Evolutionary conservation across 2,797 vertebrate species (phyloP).

Genomic region (Arrhamphus sclerolepis): DNA sequence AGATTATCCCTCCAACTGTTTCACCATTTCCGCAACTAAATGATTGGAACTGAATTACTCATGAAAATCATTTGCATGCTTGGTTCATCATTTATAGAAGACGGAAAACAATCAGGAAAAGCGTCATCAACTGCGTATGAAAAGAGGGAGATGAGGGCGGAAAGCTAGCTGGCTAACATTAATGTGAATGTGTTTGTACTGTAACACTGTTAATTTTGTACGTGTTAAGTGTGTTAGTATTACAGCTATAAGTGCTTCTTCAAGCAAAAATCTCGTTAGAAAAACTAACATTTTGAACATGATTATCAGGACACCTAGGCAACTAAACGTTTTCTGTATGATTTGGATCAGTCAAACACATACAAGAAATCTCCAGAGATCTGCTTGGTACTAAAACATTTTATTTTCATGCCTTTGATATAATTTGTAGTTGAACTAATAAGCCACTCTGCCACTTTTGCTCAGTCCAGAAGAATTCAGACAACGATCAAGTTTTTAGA

Average conservation of each 20-base stretch:
- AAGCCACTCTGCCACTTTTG: no score
- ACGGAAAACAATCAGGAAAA: constrained; percentile 21
- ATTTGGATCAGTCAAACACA: constrained; percentile 76
- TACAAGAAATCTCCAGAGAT: constrained; percentile 38
- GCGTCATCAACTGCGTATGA: constrained; percentile 4
- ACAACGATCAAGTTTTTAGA: no score
- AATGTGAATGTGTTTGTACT: not conserved
- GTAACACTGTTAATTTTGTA: no score
- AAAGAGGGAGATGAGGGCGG: not conserved
- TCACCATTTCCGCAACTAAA: not conserved
- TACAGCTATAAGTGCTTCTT: no score
- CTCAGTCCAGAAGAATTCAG: no score
- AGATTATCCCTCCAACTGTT: not conserved
- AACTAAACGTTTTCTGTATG: constrained; percentile 10
- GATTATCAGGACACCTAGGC: constrained; percentile 17
- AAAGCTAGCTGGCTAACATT: not conserved
- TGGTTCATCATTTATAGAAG: constrained; percentile 13
- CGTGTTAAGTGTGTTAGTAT: no score
- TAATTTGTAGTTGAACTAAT: no score
- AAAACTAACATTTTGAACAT: not conserved
- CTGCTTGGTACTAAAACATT: no score
- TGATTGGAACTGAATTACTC: not conserved
- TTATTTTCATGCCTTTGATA: not conserved
- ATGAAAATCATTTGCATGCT: not conserved
- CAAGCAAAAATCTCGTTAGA: constrained; percentile 24